These are phyloP conservation scores for Anoplolepis gracilipes DNA, from an alignment of 1,140 invertebrate genomes.

Conservation along the genomic window DNA sequence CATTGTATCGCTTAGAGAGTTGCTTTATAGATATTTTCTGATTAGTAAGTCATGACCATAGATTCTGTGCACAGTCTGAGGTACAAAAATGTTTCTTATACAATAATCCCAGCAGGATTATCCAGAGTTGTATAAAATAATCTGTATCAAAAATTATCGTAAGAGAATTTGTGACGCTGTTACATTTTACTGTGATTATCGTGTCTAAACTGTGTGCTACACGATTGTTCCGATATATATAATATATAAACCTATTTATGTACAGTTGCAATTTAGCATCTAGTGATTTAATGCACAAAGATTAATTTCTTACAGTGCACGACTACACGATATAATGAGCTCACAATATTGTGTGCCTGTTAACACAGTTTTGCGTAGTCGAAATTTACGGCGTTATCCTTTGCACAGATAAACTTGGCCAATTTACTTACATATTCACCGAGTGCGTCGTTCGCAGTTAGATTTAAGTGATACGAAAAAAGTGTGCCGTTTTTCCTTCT, in stretches of 20 bases:
- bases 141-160: slow-evolving; percentile 61
- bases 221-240: slow-evolving; percentile 38
- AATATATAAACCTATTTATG: slow-evolving; percentile 55
- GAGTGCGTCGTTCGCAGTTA: slow-evolving; percentile 43
- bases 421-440: slow-evolving; percentile 66
- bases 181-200: slow-evolving; percentile 40
- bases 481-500: slow-evolving; percentile 63
- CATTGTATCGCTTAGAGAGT: slow-evolving; percentile 27
- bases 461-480: slow-evolving; percentile 68
- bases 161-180: slow-evolving; percentile 49
- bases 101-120: slow-evolving; percentile 49
- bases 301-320: slow-evolving; percentile 60
- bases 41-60: slow-evolving; percentile 66
- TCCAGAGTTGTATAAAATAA: slow-evolving; percentile 58
- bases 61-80: slow-evolving; percentile 52
- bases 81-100: slow-evolving; percentile 54
- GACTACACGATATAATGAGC: slow-evolving; percentile 61
- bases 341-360: slow-evolving; percentile 21
- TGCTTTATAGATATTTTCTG: slow-evolving; percentile 13
- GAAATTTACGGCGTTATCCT: slow-evolving; percentile 47
- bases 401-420: slow-evolving; percentile 73
- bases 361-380: slow-evolving; percentile 48
- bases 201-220: slow-evolving; percentile 19
- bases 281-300: slow-evolving; percentile 57
- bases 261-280: slow-evolving; percentile 44